phyloP scores from a whole-genome alignment of 2,113 vertebrate genomes.

The Butorides virescens region DNA sequence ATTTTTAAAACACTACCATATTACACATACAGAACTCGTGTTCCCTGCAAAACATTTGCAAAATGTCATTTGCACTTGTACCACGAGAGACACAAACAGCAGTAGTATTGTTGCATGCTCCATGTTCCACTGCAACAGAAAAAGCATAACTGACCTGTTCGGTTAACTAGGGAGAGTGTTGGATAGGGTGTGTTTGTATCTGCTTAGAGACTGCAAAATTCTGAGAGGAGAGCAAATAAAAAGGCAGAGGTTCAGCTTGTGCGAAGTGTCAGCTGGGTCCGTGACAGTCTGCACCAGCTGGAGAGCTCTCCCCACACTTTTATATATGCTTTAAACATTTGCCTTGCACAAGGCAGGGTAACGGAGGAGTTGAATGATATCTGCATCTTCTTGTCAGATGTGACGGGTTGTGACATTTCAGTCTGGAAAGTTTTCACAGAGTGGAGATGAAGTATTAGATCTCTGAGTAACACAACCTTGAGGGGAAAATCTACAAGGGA shows the following conservation, averaged over 20 bases:
- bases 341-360: neutral
- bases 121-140: neutral
- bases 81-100: neutral
- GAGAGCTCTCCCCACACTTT: neutral
- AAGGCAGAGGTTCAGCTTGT: neutral
- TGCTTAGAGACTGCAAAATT: neutral
- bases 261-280: neutral
- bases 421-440: neutral
- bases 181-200: neutral
- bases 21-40: neutral
- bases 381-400: neutral
- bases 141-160: neutral
- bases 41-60: neutral
- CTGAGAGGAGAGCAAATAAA: neutral
- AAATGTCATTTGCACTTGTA: neutral
- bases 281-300: neutral
- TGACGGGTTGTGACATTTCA: neutral
- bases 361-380: neutral
- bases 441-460: neutral
- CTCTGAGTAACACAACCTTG: neutral
- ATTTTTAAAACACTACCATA: neutral
- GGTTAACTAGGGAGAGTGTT: neutral
- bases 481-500: neutral
- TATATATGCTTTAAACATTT: neutral
- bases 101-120: neutral